phyloP scores from a whole-genome alignment of 2,888 invertebrate species.

The Hirtodrosophila histrioides region DNA sequence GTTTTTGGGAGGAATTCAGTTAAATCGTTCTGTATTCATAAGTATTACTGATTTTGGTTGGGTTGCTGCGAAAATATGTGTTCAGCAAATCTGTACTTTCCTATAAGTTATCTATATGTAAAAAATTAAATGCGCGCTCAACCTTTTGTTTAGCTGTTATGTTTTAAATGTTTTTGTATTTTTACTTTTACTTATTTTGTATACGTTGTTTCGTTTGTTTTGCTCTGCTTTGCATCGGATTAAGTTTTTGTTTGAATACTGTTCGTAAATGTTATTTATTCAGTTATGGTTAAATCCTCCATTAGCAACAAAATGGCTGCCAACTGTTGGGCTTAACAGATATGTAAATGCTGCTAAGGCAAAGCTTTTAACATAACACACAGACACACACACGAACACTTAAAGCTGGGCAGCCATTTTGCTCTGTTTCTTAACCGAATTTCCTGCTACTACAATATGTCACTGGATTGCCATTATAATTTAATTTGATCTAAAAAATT shows the following conservation, averaged over 20 bases:
- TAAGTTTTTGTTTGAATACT: constrained; percentile 65
- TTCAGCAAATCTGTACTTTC: constrained; percentile 42
- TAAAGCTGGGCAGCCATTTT: constrained; percentile 56
- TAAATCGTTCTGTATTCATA: constrained; percentile 9
- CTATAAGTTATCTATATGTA: constrained; percentile 27
- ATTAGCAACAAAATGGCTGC: constrained; percentile 54
- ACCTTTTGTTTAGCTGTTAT: constrained; percentile 62
- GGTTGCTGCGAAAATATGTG: constrained; percentile 37
- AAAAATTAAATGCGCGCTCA: constrained; percentile 76
- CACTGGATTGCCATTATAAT: constrained; percentile 39
- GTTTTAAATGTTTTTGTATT: constrained; percentile 20
- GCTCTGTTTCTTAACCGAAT: constrained; percentile 21
- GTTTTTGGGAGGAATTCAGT: constrained; percentile 31
- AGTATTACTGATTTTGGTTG: constrained; percentile 1
- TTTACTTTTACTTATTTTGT: constrained; percentile 34
- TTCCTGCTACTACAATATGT: constrained; percentile 15
- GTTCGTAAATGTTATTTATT: constrained; percentile 63
- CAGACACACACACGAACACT: constrained; percentile 18
- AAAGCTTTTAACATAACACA: constrained; percentile 45
- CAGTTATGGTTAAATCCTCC: constrained; percentile 22
- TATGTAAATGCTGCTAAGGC: constrained; percentile 58
- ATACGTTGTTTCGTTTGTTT: constrained; percentile 38
- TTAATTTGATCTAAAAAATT: constrained; percentile 52
- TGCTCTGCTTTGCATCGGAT: constrained; percentile 14
- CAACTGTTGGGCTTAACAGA: constrained; percentile 39